Evolutionary conservation across 2,888 invertebrate species (phyloP), one percentile per base, ranked within the genome.

Genomic region (Pollenia angustigena): DNA sequence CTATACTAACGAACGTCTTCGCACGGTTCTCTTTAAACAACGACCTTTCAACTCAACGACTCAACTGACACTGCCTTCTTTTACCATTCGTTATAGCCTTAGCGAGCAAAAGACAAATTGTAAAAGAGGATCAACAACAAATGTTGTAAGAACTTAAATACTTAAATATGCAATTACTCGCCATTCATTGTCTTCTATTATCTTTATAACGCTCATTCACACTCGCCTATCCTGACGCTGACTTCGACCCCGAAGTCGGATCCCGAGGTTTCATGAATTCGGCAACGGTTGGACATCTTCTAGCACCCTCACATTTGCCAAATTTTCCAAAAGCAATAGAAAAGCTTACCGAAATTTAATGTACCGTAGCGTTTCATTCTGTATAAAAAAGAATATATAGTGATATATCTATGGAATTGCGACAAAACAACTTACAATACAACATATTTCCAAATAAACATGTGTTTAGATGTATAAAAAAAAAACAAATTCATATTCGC

Each of bases 151-250:
- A 58, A 58, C 14, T 32, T 1, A n/a, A 54, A n/a, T 54, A 54
- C 54, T 16, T 11, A 46, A 46, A 46, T 46, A 46, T 11, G 10
- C 18, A 54, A 54, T 16, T 58, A 58, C 32, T 23, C 11, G 58
- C 23, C 56, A 60, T n/a, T 62, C 58, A 60, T 62, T 62, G 42
- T 40, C 62, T 6, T 54, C 3, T 23, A 23, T 23, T 23, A 23
- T 23, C 23, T 23, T 23, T 23, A 23, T 23, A 2, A 23, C 1
- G 11, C 10, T 46, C 46, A 46, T 46, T 80, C 84, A 87, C 84
- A 86, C 78, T 82, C 85, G 85, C 85, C 78, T 69, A 23, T 87
- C 85, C 85, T 87, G 87, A 79, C 14, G 8, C n/a, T 56, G 78
- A 76, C 78, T 88, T 83, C 79, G 85, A 2, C 88, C 72, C 85